Evolutionary conservation across 2,797 vertebrate species (phyloP).

Genomic region (Falco naumanni): DNA sequence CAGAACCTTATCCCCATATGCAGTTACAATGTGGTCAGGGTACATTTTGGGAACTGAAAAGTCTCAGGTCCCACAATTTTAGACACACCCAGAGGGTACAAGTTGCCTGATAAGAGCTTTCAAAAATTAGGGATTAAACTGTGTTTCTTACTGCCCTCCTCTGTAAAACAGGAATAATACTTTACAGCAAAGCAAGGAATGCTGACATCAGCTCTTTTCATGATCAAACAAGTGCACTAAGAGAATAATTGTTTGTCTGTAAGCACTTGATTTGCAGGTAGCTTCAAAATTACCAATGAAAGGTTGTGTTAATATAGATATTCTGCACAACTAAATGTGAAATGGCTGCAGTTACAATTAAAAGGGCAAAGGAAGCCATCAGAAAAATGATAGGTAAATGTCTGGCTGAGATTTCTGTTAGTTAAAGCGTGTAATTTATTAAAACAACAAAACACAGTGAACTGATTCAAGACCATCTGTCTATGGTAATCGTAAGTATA

Average conservation of each 20-base stretch:
- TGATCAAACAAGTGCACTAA: neutral
- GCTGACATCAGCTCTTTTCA: neutral
- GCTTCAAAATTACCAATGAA: neutral
- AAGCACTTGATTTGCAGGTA: neutral
- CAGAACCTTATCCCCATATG: neutral
- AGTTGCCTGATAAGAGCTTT: neutral
- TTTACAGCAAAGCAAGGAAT: neutral
- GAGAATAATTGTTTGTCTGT: neutral
- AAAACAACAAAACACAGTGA: slow-evolving; percentile 19
- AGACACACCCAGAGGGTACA: neutral
- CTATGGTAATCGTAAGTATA: neutral
- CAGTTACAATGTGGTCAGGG: neutral
- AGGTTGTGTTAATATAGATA: neutral
- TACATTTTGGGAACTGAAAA: neutral
- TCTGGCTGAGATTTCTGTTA: neutral
- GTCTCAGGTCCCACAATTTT: neutral
- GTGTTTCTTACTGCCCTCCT: neutral
- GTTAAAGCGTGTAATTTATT: slow-evolving; percentile 10
- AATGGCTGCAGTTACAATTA: neutral
- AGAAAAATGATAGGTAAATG: neutral
- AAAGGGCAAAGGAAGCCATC: neutral
- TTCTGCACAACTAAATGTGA: neutral
- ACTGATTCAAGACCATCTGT: slow-evolving; percentile 28
- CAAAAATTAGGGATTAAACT: neutral
- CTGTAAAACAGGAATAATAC: neutral